Evolutionary conservation across 1,140 invertebrate genomes (phyloP).

Genomic region (Drosophila parabipectinata): DNA sequence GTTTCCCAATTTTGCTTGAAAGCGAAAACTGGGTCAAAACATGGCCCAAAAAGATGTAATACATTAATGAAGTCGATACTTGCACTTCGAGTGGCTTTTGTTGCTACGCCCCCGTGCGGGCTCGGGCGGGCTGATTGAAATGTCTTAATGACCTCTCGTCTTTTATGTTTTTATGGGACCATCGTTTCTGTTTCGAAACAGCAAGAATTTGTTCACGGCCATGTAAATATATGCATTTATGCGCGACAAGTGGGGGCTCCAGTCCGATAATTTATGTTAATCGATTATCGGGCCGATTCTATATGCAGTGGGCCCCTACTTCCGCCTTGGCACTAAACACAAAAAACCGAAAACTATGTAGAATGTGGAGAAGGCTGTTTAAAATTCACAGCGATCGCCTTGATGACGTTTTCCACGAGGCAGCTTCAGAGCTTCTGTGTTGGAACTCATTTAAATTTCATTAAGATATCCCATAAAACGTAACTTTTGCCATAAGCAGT

Average conservation of each 20-base stretch:
- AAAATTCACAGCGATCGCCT: slow-evolving; percentile 62
- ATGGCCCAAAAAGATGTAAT: slow-evolving; percentile 49
- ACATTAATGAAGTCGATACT: slow-evolving; percentile 36
- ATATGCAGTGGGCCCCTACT: slow-evolving; percentile 13
- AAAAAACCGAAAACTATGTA: slow-evolving; percentile 14
- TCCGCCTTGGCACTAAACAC: slow-evolving; percentile 39
- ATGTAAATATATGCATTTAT: slow-evolving; percentile 2
- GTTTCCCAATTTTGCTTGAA: slow-evolving; percentile 36
- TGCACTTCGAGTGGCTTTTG: slow-evolving; percentile 18
- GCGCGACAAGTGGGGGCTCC: neutral
- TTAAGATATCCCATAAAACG: slow-evolving; percentile 61
- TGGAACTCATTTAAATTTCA: slow-evolving; percentile 70
- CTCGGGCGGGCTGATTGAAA: neutral
- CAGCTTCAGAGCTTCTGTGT: slow-evolving; percentile 33
- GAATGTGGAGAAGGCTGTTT: slow-evolving; percentile 35
- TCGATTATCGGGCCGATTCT: slow-evolving; percentile 13
- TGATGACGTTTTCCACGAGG: slow-evolving; percentile 55
- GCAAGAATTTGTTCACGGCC: slow-evolving; percentile 13
- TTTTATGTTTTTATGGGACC: neutral
- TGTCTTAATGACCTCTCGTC: neutral
- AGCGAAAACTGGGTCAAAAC: slow-evolving; percentile 54
- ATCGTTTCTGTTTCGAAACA: slow-evolving; percentile 12
- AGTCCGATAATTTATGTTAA: neutral
- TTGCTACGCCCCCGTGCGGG: neutral
- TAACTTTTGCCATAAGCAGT: slow-evolving; percentile 60